Conservation (phyloP, 2,113 vertebrate genomes). For the Nannospalax galili region DNA sequence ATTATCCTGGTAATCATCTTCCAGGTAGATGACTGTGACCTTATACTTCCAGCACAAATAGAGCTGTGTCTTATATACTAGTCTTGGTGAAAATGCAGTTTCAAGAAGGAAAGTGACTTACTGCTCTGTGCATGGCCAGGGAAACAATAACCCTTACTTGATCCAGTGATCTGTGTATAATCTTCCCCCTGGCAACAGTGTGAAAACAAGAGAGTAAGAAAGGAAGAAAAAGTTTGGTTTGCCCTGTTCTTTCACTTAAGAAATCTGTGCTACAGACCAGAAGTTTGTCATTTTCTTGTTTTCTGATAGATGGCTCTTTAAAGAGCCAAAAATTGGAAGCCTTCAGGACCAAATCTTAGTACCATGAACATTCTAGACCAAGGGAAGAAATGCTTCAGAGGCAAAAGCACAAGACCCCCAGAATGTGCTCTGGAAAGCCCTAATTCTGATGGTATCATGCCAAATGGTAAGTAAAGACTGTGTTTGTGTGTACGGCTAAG, state of each 20-base stretch:
- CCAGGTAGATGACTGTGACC: slow-evolving; percentile 45
- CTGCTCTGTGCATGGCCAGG: not conserved
- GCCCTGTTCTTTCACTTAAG: slow-evolving; percentile 52
- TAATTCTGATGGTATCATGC: not conserved
- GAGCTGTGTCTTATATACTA: slow-evolving; percentile 54
- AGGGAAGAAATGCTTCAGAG: slow-evolving; percentile 7
- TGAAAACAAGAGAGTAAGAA: slow-evolving; percentile 28
- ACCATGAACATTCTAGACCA: not conserved
- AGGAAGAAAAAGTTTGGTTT: slow-evolving; percentile 46
- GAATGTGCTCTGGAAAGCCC: not conserved
- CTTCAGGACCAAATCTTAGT: slow-evolving; percentile 5
- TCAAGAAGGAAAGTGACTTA: slow-evolving; percentile 50
- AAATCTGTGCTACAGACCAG: not conserved
- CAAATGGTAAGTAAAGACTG: not conserved
- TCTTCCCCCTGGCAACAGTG: slow-evolving; percentile 34
- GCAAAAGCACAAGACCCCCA: not conserved
- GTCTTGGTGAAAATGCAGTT: slow-evolving; percentile 42
- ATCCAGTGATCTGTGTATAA: slow-evolving; percentile 51
- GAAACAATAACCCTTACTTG: slow-evolving; percentile 45
- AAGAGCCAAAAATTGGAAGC: slow-evolving; percentile 18
- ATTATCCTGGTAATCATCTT: slow-evolving; percentile 68
- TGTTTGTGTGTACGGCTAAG: too few species aligned
- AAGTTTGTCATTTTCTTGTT: slow-evolving; percentile 39
- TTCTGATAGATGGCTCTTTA: slow-evolving; percentile 1
- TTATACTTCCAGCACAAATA: slow-evolving; percentile 52